phyloP scores from a whole-genome alignment of 2,113 vertebrate species.

The Tretioscincus oriximinensis region DNA sequence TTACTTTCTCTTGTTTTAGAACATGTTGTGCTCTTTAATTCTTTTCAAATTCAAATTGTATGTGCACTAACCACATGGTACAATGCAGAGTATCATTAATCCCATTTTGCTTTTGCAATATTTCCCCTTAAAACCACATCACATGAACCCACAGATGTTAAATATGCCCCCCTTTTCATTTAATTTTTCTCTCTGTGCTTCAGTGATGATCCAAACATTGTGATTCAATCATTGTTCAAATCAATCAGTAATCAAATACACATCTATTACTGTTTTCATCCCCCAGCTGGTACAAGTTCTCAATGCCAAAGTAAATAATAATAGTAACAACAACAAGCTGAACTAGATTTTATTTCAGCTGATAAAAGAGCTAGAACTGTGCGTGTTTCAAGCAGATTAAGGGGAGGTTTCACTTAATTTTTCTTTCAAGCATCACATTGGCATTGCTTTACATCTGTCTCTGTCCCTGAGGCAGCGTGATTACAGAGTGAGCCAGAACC shows the following conservation, averaged over 20 bases:
- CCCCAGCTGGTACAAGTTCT: neutral
- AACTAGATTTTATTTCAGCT: neutral
- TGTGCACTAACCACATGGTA: slow-evolving; percentile 23
- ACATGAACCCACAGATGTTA: slow-evolving; percentile 23
- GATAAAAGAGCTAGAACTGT: neutral
- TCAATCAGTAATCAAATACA: slow-evolving; percentile 25
- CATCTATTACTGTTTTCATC: neutral
- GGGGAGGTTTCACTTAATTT: neutral
- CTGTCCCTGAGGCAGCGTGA: neutral
- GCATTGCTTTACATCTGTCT: neutral
- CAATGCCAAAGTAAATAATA: neutral
- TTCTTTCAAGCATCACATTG: neutral
- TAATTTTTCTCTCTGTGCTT: slow-evolving; percentile 11
- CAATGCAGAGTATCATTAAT: slow-evolving; percentile 2
- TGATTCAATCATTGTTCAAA: slow-evolving; percentile 17
- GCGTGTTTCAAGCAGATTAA: neutral
- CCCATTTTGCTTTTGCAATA: slow-evolving; percentile 11
- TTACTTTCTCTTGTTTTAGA: slow-evolving; percentile 27
- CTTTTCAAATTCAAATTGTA: slow-evolving; percentile 32
- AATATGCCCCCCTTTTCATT: slow-evolving; percentile 18
- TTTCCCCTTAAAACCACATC: slow-evolving; percentile 23
- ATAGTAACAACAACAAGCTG: accelerated
- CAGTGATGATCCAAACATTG: slow-evolving; percentile 14
- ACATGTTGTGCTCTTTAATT: slow-evolving; percentile 13
- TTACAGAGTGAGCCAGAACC: neutral